phyloP scores from a whole-genome alignment of 2,113 vertebrate genomes.

The Meriones unguiculatus region DNA sequence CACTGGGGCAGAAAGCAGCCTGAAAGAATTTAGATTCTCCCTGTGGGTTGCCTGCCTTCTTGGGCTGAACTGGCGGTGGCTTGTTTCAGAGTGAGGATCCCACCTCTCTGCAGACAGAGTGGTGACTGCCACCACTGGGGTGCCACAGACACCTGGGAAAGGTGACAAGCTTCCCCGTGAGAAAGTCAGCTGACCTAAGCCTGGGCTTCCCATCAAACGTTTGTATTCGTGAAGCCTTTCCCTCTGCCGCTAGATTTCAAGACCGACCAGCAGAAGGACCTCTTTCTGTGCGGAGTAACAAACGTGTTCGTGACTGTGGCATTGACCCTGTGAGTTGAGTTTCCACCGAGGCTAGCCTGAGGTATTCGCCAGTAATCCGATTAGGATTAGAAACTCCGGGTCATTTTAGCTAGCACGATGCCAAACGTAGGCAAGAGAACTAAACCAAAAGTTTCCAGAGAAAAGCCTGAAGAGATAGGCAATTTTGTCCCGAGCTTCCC shows the following conservation, averaged over 20 bases:
- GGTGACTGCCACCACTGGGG: not conserved
- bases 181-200: not conserved
- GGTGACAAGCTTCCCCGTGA: not conserved
- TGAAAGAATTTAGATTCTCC: slow-evolving; percentile 36
- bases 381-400: not conserved
- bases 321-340: not conserved
- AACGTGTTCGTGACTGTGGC: not conserved
- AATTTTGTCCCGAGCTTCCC: not conserved
- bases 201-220: not conserved
- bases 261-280: not conserved
- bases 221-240: slow-evolving; percentile 3
- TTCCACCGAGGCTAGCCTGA: not conserved
- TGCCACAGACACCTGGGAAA: not conserved
- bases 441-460: slow-evolving; percentile 9
- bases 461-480: not conserved
- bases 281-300: not conserved
- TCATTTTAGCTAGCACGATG: not conserved
- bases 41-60: not conserved
- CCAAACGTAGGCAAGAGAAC: not conserved
- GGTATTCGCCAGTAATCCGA: not conserved
- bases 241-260: not conserved
- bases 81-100: not conserved
- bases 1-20: not conserved
- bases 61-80: not conserved
- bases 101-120: not conserved